Base-by-base conservation (phyloP, 2,797 vertebrate species). In the Pangasius sanitwongsei region DNA sequence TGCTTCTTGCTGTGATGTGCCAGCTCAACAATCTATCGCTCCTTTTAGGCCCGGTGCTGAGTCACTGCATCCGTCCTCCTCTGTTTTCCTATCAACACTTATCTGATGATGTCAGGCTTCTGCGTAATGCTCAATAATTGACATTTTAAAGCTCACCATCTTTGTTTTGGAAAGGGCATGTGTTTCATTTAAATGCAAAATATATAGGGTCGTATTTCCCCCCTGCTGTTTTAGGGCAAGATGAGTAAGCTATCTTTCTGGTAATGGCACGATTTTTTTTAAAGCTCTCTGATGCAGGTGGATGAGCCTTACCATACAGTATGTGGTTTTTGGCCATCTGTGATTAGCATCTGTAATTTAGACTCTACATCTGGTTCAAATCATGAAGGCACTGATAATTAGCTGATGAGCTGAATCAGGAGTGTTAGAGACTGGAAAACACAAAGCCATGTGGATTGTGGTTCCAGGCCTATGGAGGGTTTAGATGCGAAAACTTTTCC, bases 101-200 rank as follows among this genome's bases (percentile, higher is more conserved):
- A 86, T 90, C 41, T 48, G 65, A 74, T 86, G 75, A 87, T 86
- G 55, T 90, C 86, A 82, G 44, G 31, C 74, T 87, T 53, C 44
- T 77, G 80, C 20, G 18, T 48, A 63, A 90, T 63, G 75, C 55
- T 63, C 34, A 72, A 84, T 87, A 85, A 87, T 53, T 86, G 72
- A 55, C 83, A 85, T 82, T 87, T 87, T 85, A 28, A 81, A 87
- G 44, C 65, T 53, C 74, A 31, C 81, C 50, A n/a, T 70, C 82
- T 85, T 87, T 72, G 53, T 34, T 25, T 72, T 41, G 48, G 4
- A 89, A 87, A 80, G 89, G 81, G 50, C 82, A 80, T n/a, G 2
- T 41, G 8, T 85, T 63, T 87, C 37, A 48, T 90, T 86, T 72
- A 85, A 44, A 44, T 65, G 65, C 61, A 59, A 85, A 83, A 77